Conservation (phyloP, 2,797 vertebrate genomes). For the Halcyon smyrnensis region DNA sequence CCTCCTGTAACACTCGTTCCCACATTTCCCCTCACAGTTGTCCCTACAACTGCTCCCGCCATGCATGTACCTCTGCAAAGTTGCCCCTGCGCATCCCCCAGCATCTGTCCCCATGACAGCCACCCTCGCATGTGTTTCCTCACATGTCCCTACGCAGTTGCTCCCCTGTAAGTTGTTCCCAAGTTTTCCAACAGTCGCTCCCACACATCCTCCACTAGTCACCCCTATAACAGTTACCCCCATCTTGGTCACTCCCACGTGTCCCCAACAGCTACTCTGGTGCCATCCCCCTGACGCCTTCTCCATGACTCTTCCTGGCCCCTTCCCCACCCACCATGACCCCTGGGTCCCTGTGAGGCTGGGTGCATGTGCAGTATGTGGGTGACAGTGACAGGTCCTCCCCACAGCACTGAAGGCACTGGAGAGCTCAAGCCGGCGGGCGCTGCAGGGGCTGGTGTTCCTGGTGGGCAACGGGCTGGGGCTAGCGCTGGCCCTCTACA, state of each 20-base stretch:
- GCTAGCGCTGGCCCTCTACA: conserved; percentile 93
- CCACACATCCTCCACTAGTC: not conserved
- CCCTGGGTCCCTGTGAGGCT: rapidly evolving
- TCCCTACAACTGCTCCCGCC: rapidly evolving
- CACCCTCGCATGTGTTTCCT: not conserved
- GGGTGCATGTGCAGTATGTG: too few species aligned
- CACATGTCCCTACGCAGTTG: not conserved
- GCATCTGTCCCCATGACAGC: too few species aligned
- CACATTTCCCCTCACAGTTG: rapidly evolving
- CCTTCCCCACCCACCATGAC: rapidly evolving
- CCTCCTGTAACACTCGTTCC: too few species aligned
- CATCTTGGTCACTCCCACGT: too few species aligned
- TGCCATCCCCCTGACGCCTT: rapidly evolving
- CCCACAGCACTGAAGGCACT: conserved; percentile 91
- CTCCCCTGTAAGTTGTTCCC: not conserved
- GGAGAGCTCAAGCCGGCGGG: conserved; percentile 96
- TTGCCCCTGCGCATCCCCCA: too few species aligned
- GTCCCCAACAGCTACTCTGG: not conserved
- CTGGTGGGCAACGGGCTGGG: conserved; percentile 93
- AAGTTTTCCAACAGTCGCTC: not conserved
- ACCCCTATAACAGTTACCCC: not conserved
- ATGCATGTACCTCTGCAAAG: rapidly evolving
- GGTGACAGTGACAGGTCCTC: not conserved
- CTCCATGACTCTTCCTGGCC: rapidly evolving
- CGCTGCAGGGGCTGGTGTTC: conserved; percentile 94